Conservation (phyloP, 2,888 invertebrate genomes). For the Mythimna albipuncta region DNA sequence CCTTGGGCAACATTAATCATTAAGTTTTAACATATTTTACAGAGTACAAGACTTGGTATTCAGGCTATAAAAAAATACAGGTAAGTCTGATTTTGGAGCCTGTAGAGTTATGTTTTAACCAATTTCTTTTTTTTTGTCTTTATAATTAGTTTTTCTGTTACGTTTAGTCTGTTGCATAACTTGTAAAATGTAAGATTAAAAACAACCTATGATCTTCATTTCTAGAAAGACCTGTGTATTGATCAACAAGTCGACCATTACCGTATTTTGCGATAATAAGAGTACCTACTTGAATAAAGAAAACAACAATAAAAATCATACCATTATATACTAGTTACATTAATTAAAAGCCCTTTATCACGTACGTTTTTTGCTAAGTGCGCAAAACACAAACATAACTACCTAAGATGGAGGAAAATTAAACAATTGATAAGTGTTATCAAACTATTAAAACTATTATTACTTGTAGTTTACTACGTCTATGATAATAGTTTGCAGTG, state of each 20-base stretch:
- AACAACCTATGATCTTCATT: not conserved
- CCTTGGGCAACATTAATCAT: no score
- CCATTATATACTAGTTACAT: not conserved
- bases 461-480: slow-evolving; percentile 28
- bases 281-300: not conserved
- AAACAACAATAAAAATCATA: not conserved
- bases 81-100: no score
- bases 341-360: not conserved
- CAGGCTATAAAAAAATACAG: no score
- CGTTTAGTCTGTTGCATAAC: no score
- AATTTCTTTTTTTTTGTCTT: no score
- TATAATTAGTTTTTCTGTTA: no score
- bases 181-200: not conserved
- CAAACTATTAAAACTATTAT: slow-evolving; percentile 24
- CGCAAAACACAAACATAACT: slow-evolving; percentile 15
- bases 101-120: no score
- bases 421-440: slow-evolving; percentile 44
- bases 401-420: slow-evolving; percentile 21
- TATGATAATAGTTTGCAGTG: slow-evolving; percentile 31
- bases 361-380: slow-evolving; percentile 5
- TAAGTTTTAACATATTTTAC: no score
- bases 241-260: not conserved
- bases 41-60: no score
- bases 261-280: not conserved
- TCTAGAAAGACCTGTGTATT: not conserved